Evolutionary conservation across 1,140 invertebrate species (phyloP).

Genomic region (Drosophila carrolli): DNA sequence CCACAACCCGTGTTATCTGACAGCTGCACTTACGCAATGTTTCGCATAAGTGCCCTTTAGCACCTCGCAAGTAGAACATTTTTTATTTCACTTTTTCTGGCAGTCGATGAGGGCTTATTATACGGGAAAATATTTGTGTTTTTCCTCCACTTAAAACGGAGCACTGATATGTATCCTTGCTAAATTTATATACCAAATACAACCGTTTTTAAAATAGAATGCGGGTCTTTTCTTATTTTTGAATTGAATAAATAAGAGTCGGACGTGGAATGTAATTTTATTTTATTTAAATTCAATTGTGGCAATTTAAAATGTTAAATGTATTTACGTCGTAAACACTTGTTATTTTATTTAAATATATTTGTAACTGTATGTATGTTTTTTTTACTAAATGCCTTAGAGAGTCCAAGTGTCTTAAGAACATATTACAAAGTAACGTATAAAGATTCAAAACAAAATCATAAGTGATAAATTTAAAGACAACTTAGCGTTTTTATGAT

Average conservation of each 20-base stretch:
- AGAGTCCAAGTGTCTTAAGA: too few relatives aligned
- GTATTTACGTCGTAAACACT: too few relatives aligned
- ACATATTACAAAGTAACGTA: too few relatives aligned
- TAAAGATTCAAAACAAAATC: not conserved
- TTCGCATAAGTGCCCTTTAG: constrained; percentile 59
- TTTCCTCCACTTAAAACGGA: constrained; percentile 3
- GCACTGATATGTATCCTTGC: not conserved
- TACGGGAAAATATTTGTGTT: constrained; percentile 30
- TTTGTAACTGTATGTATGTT: too few relatives aligned
- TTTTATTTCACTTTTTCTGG: constrained; percentile 15
- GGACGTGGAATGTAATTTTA: too few relatives aligned
- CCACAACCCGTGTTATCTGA: constrained; percentile 28
- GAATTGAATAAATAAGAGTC: too few relatives aligned
- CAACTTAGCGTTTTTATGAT: not conserved
- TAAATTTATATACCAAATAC: not conserved
- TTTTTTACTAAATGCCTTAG: too few relatives aligned
- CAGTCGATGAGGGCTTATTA: constrained; percentile 26
- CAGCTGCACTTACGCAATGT: constrained; percentile 76
- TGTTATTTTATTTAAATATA: too few relatives aligned
- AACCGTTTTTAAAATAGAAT: too few relatives aligned
- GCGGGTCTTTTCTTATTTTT: too few relatives aligned
- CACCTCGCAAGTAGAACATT: constrained; percentile 35
- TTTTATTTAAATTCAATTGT: not conserved
- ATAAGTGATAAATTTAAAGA: constrained; percentile 48
- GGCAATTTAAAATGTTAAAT: too few relatives aligned